Base-by-base conservation (phyloP, 2,797 vertebrate species). In the Nyctalus aviator region DNA sequence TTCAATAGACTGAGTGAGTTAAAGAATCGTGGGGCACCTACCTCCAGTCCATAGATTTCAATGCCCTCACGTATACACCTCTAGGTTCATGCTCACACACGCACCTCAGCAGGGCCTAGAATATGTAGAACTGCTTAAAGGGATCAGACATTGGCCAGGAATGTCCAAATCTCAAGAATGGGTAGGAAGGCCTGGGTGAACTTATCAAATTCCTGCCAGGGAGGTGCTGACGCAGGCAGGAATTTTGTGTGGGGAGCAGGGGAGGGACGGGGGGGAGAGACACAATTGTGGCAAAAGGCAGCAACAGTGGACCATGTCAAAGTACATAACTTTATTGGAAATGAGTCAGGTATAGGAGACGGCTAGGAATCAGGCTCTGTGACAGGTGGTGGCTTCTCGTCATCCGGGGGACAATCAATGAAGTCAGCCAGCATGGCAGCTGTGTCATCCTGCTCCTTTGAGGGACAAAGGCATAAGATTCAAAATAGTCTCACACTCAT, bases 381-480 rank as follows among this genome's bases (percentile, higher is more conserved):
- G 30, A 82, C 15, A 8, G 95, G 30, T 0, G 90, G 94, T 14
- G 69, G 93, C 93, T 99, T 99, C 55, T 99, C 99, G 0, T 99
- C 99, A 2, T 99, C 99, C 6, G 99, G 99, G 0, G 99, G 99
- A 82, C 99, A 99, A 89, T 99, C 99, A 0, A 99, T 98, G 95
- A 99, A 99, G 90, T 99, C 99, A 2, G 99, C 99, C 98, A 99
- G 94, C 99, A 99, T 99, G 95, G 99, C 98, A 53, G 98, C 99
- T 97, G 99, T 98, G 68, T 97, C 96, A 30, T 99, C 98, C 5
- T 99, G 98, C 7, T 98, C 98, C 90, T 98, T 55, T 98, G 98
- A 97, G 37, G 37, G 30, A 95, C n/a, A 94, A 93, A 95, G 88
- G 95, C 15, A 41, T 0, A 44, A 94, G 66, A 84, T 59, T 73